phyloP scores from a whole-genome alignment of 2,888 invertebrate genomes.

The Synanthedon myopaeformis region DNA sequence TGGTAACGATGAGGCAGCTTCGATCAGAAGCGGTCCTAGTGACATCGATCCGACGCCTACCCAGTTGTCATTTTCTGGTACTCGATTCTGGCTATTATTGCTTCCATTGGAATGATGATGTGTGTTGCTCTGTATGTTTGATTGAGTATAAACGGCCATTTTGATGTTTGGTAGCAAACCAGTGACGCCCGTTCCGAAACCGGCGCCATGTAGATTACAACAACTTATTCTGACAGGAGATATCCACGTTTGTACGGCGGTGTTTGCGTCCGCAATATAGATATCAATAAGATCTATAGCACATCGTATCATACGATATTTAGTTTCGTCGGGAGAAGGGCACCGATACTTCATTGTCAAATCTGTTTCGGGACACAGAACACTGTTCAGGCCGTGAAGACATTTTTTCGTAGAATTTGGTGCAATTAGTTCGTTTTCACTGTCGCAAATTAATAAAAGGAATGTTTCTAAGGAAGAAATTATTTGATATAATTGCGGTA shows the following conservation, averaged over 20 bases:
- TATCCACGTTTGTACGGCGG: conserved; percentile 88
- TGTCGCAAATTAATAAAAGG: conserved; percentile 84
- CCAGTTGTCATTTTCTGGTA: conserved; percentile 79
- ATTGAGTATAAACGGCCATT: conserved; percentile 74
- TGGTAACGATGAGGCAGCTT: conserved; percentile 87
- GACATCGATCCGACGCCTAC: conserved; percentile 91
- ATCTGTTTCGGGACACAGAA: conserved; percentile 77
- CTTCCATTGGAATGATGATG: conserved; percentile 70
- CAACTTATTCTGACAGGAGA: conserved; percentile 89
- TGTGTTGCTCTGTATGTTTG: conserved; percentile 66
- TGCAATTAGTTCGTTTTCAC: conserved; percentile 89
- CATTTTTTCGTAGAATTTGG: conserved; percentile 84
- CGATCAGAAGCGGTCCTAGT: conserved; percentile 90
- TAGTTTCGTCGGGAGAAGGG: conserved; percentile 85
- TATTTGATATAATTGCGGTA: conserved; percentile 89
- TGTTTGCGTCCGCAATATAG: conserved; percentile 89
- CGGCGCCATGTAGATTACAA: conserved; percentile 95
- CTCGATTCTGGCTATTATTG: conserved; percentile 44
- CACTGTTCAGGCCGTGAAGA: conserved; percentile 80
- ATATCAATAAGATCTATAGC: conserved; percentile 91
- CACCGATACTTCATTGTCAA: conserved; percentile 79
- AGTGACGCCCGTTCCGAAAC: conserved; percentile 90
- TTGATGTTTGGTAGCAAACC: conserved; percentile 83
- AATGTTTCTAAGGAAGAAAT: conserved; percentile 91
- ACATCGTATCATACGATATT: conserved; percentile 92